Evolutionary conservation across 2,797 vertebrate genomes (phyloP).

Genomic region (Enteromius anoplus): DNA sequence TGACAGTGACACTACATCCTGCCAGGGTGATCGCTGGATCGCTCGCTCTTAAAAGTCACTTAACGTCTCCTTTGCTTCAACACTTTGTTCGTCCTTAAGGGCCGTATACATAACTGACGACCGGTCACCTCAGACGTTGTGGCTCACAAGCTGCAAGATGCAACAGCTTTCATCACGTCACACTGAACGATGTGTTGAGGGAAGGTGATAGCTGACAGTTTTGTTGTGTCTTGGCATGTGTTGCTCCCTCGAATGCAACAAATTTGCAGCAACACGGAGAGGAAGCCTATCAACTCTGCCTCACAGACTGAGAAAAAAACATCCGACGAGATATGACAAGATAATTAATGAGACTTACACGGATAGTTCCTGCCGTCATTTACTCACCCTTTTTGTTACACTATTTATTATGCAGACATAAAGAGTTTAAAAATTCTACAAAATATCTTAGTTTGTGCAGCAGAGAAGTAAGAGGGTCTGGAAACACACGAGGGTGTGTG

Average conservation of each 20-base stretch:
- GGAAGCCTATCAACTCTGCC: slow-evolving; percentile 11
- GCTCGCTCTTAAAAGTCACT: slow-evolving; percentile 38
- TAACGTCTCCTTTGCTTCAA: slow-evolving; percentile 29
- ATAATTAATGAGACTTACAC: not conserved
- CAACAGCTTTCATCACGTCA: slow-evolving; percentile 33
- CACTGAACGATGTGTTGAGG: slow-evolving; percentile 23
- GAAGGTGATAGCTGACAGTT: slow-evolving; percentile 43
- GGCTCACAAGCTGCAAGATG: slow-evolving; percentile 18
- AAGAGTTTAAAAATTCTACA: not conserved
- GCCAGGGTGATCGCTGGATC: slow-evolving; percentile 38
- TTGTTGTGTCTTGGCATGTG: not conserved
- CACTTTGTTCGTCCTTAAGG: slow-evolving; percentile 2
- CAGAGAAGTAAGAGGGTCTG: not conserved
- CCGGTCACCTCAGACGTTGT: slow-evolving; percentile 28
- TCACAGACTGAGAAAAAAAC: slow-evolving; percentile 20
- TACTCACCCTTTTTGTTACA: not conserved
- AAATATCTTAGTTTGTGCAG: not conserved
- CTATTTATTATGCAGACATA: not conserved
- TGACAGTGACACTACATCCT: slow-evolving; percentile 43
- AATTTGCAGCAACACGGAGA: slow-evolving; percentile 9
- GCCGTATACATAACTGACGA: slow-evolving; percentile 6
- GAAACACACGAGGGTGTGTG: not conserved
- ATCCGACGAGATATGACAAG: not conserved
- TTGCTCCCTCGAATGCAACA: slow-evolving; percentile 16
- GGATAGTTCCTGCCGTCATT: not conserved